Conservation (phyloP, 35 echinoderm and acorn worm species). For the Amphiura filiformis region DNA sequence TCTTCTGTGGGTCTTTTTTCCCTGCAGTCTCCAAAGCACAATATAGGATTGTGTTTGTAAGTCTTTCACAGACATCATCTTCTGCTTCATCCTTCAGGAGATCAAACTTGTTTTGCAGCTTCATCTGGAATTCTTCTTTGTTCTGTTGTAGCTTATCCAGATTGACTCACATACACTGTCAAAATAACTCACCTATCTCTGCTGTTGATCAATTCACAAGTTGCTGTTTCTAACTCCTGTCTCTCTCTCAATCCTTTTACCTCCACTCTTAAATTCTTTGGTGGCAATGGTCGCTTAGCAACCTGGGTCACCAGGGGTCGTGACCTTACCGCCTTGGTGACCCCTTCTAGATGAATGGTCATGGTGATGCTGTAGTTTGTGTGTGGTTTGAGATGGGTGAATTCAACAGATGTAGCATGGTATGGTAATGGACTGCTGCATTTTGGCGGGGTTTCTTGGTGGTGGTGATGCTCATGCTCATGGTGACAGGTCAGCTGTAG, state of each 20-base stretch:
- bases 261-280: slow-evolving; percentile 44
- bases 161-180: too few relatives aligned
- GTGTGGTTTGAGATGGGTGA: slow-evolving; percentile 56
- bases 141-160: too few relatives aligned
- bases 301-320: slow-evolving; percentile 36
- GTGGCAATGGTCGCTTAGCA: slow-evolving; percentile 48
- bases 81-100: too few relatives aligned
- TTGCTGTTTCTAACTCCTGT: slow-evolving; percentile 39
- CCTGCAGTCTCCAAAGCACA: too few relatives aligned
- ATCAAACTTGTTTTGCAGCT: too few relatives aligned
- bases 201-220: slow-evolving; percentile 62
- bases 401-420: slow-evolving; percentile 50
- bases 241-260: slow-evolving; percentile 55
- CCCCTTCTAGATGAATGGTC: slow-evolving; percentile 56
- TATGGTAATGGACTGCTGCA: slow-evolving; percentile 36
- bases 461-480: neutral
- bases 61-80: too few relatives aligned
- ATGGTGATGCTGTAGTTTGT: slow-evolving; percentile 61
- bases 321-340: slow-evolving; percentile 54
- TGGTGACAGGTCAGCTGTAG: neutral
- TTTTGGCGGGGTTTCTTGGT: slow-evolving; percentile 28
- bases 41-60: too few relatives aligned
- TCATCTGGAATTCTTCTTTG: too few relatives aligned
- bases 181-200: slow-evolving; percentile 84
- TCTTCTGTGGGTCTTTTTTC: too few relatives aligned